Evolutionary conservation across 2,888 invertebrate species (phyloP).

Genomic region (Merodon equestris): DNA sequence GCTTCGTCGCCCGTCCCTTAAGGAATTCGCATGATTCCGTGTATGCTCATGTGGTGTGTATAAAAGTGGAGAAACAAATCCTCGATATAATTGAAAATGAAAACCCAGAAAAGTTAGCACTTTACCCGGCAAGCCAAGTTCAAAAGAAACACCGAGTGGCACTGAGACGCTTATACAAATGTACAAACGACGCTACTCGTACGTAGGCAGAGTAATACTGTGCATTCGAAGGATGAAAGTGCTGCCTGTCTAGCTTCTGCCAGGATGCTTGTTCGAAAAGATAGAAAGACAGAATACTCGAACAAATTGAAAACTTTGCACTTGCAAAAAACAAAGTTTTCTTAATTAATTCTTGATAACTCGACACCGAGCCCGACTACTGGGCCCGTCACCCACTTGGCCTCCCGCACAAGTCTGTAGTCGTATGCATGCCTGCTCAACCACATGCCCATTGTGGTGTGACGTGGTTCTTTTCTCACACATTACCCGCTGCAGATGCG

Average conservation of each 20-base stretch:
- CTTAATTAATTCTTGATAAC: slow-evolving; percentile 69
- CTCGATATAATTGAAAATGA: slow-evolving; percentile 66
- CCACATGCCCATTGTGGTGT: slow-evolving; percentile 8
- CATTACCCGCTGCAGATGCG: slow-evolving; percentile 23
- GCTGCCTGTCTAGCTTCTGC: slow-evolving; percentile 1
- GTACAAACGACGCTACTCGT: slow-evolving; percentile 2
- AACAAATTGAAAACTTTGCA: slow-evolving; percentile 67
- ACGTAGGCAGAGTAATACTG: background rate
- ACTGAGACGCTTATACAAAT: slow-evolving; percentile 5
- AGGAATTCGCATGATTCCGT: slow-evolving; percentile 14
- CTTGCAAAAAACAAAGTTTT: slow-evolving; percentile 65
- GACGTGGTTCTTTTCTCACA: slow-evolving; percentile 33
- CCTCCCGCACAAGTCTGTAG: background rate
- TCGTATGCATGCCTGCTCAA: background rate
- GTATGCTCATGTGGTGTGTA: no score
- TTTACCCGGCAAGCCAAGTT: slow-evolving; percentile 36
- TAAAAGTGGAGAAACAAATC: slow-evolving; percentile 56
- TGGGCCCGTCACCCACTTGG: slow-evolving; percentile 1
- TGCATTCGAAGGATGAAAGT: slow-evolving; percentile 4
- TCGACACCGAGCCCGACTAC: slow-evolving; percentile 57
- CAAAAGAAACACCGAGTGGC: slow-evolving; percentile 42
- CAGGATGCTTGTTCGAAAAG: slow-evolving; percentile 13
- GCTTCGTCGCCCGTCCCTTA: no score
- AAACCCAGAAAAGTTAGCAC: slow-evolving; percentile 62
- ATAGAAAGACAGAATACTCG: slow-evolving; percentile 60